A percentile compares a stretch with the other conserved stretches of the same genome.
These are phyloP conservation scores for Pandemis heparana DNA, from an alignment of 2,888 invertebrate genomes.

Conservation along the genomic window DNA sequence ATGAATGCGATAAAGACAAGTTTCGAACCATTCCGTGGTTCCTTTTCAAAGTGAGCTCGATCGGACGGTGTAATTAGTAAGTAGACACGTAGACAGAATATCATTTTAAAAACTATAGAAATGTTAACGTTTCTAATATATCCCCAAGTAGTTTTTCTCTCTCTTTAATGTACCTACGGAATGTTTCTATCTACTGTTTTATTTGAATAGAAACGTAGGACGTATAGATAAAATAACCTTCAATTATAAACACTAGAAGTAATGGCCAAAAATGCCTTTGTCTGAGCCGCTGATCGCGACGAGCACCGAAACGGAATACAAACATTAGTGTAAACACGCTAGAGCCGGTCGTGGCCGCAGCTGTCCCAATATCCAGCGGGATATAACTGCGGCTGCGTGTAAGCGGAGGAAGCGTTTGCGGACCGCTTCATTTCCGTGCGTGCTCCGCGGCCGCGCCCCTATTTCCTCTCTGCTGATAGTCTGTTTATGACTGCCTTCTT, in stretches of 20 bases:
- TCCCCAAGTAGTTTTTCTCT: too few species aligned
- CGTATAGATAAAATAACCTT: too few species aligned
- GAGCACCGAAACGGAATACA: slow-evolving; percentile 18
- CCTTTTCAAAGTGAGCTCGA: too few species aligned
- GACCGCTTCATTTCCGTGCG: slow-evolving; percentile 71
- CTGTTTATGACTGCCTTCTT: slow-evolving; percentile 59
- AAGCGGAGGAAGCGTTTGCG: slow-evolving; percentile 57
- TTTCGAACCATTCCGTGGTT: too few species aligned
- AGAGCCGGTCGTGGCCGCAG: slow-evolving; percentile 16
- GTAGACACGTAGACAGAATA: too few species aligned
- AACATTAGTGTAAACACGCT: slow-evolving; percentile 30
- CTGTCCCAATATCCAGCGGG: slow-evolving; percentile 27
- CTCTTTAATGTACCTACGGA: too few species aligned
- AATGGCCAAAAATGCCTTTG: slow-evolving; percentile 15
- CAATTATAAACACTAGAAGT: neutral
- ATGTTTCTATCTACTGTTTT: too few species aligned
- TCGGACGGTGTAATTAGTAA: too few species aligned
- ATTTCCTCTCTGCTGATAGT: slow-evolving; percentile 64
- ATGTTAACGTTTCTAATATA: too few species aligned
- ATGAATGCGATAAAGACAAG: too few species aligned
- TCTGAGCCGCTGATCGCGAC: slow-evolving; percentile 17
- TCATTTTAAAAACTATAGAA: too few species aligned
- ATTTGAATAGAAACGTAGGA: too few species aligned
- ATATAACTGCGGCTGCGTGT: slow-evolving; percentile 52
- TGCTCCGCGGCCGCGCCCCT: slow-evolving; percentile 61